A percentile compares a stretch with the other conserved stretches of the same genome.
phyloP scores from a whole-genome alignment of 2,113 vertebrate species.

The Lipophrys pholis region DNA sequence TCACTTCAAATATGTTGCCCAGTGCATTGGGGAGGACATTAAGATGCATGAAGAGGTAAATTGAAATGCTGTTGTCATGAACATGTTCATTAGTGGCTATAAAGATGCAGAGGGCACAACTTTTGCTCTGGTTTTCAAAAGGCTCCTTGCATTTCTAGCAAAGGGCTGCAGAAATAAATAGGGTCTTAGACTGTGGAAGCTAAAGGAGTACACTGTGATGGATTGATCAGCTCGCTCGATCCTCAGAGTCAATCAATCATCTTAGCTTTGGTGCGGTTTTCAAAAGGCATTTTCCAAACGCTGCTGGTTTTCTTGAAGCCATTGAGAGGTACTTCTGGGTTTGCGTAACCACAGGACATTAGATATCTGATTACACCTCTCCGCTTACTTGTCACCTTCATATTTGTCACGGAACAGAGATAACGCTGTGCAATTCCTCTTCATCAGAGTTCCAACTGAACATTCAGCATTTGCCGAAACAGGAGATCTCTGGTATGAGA shows the following conservation, averaged over 20 bases:
- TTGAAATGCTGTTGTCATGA: neutral
- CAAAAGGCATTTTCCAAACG: conserved; percentile 61
- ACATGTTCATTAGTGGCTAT: conserved; percentile 30
- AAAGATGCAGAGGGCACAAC: conserved; percentile 14
- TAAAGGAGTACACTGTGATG: conserved; percentile 67
- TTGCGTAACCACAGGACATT: conserved; percentile 57
- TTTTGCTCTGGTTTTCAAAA: conserved; percentile 11
- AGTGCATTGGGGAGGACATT: neutral
- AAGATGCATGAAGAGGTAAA: conserved; percentile 7
- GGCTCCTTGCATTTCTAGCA: conserved; percentile 41
- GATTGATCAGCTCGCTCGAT: conserved; percentile 77
- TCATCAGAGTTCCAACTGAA: no score
- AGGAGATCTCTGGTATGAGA: neutral
- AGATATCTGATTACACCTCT: conserved; percentile 59
- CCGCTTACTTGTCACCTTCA: conserved; percentile 39
- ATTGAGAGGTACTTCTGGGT: conserved; percentile 43
- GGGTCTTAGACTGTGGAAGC: conserved; percentile 54
- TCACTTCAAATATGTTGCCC: neutral
- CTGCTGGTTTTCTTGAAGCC: conserved; percentile 29
- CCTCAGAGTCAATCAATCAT: conserved; percentile 80
- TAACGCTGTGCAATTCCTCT: conserved; percentile 3
- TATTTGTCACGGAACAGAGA: conserved; percentile 41
- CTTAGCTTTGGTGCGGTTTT: conserved; percentile 66
- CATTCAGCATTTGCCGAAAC: neutral
- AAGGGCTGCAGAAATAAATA: conserved; percentile 65